Base-by-base conservation (phyloP, 2,113 vertebrate species). In the Antechinus stuartii region DNA sequence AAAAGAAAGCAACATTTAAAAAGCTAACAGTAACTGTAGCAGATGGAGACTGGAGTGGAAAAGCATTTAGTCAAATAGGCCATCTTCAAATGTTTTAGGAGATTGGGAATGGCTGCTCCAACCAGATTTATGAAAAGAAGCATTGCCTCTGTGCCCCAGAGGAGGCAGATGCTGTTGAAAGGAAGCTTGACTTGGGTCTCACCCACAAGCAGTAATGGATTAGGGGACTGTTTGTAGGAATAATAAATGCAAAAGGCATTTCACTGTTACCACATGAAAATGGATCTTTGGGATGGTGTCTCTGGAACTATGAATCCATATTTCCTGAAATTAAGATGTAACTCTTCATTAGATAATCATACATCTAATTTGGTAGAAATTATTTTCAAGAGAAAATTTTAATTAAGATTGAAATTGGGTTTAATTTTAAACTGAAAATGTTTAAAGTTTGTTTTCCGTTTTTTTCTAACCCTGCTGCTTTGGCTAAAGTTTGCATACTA, bases 21-120 rank as follows among this genome's bases (percentile, higher is more conserved):
- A 95, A 89, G 42, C 42, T 22, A 0, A 2, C 0, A 1, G 52
- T 7, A 46, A 5, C 35, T 55, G 92, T 54, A 8, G 0, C 47
- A 94, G 92, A 52, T 46, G 57, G 30, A 27, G 97, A 97, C 90
- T 42, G 94, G 95, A 95, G 94, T 61, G 68, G 97, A 97, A 97
- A 95, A 92, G 49, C n/a, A 90, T 56, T 93, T 91, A 76, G 90
- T 96, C 96, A 0, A n/a, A 30, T 11, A 96, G 95, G 94, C 96
- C 92, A 1, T 93, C 90, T 92, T 47, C 47, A 53, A 91, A 4
- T 55, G 47, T 19, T 95, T 91, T 50, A 61, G 92, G 91, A 90
- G 95, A 54, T 50, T 54, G 50, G 50, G 52, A 96, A 90, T 2
- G 42, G 54, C 61, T 94, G 46, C 90, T 22, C 12, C 57, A 42